These are phyloP conservation scores for Notarius lentiginosus DNA, from an alignment of 2,113 vertebrate species.

Conservation along the genomic window DNA sequence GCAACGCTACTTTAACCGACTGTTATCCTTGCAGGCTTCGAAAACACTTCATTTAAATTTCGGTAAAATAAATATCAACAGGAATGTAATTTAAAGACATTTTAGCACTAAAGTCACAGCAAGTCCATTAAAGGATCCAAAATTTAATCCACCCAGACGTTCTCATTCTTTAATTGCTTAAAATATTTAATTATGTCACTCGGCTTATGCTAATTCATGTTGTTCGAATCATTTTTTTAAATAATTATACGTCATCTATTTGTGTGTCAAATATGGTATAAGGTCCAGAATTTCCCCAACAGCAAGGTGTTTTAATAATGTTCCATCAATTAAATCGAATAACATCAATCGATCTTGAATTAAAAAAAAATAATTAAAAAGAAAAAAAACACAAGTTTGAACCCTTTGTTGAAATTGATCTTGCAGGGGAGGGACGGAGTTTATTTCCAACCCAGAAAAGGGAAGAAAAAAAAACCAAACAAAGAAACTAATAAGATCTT, in stretches of 20 bases:
- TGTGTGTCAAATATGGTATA: not conserved
- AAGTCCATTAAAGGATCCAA: not conserved
- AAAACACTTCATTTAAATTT: not conserved
- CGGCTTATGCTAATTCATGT: no score
- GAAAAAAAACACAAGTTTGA: not conserved
- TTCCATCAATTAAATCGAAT: not conserved
- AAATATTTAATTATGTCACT: not conserved
- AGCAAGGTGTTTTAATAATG: not conserved
- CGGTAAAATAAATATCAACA: not conserved
- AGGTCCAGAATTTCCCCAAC: not conserved
- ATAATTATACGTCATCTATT: not conserved
- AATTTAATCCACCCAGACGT: not conserved
- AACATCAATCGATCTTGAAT: not conserved
- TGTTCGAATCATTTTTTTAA: not conserved
- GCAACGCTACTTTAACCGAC: not conserved
- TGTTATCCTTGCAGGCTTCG: not conserved
- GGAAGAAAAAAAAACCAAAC: not conserved
- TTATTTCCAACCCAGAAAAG: not conserved
- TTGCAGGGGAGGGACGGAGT: not conserved
- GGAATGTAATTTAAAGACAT: not conserved
- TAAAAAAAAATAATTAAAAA: no score
- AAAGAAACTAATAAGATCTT: not conserved
- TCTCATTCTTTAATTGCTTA: not conserved
- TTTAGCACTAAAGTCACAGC: not conserved
- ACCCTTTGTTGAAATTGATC: not conserved